A percentile compares a stretch with the other conserved stretches of the same genome.
These are phyloP conservation scores for Zaprionus africanus DNA, from an alignment of 1,140 invertebrate genomes.

Conservation along the genomic window DNA sequence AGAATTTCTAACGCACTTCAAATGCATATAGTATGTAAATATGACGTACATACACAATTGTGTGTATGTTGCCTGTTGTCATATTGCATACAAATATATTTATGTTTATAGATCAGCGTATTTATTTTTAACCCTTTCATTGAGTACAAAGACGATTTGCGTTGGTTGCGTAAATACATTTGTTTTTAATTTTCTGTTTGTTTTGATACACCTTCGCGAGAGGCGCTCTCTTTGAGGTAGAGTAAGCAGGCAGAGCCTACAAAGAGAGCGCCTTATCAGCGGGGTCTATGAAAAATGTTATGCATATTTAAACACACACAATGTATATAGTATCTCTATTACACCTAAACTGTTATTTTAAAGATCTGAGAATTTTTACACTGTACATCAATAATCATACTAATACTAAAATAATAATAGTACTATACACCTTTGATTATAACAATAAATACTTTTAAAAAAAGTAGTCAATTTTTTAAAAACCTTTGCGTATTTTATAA, in stretches of 20 bases:
- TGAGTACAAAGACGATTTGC: slow-evolving; percentile 24
- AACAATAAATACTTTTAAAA: no score
- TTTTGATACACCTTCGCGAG: slow-evolving; percentile 69
- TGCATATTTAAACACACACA: background rate
- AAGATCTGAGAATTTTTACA: background rate
- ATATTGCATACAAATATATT: background rate
- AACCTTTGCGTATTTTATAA: no score
- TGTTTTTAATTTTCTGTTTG: slow-evolving; percentile 77
- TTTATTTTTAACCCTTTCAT: slow-evolving; percentile 56
- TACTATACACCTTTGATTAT: no score
- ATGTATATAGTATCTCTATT: background rate
- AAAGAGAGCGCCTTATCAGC: slow-evolving; percentile 40
- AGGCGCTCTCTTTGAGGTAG: slow-evolving; percentile 18
- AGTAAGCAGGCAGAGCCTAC: background rate
- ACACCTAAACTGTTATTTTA: background rate
- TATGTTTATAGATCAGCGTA: background rate
- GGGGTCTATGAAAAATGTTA: background rate
- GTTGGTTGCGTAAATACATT: slow-evolving; percentile 57
- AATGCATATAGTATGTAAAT: background rate
- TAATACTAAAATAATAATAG: no score
- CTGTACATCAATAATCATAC: no score
- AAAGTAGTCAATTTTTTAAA: no score
- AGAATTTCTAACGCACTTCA: background rate
- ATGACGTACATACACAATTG: no score
- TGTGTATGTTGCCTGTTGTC: background rate